Conservation (phyloP, 2,113 vertebrate genomes). For the Chionis minor region DNA sequence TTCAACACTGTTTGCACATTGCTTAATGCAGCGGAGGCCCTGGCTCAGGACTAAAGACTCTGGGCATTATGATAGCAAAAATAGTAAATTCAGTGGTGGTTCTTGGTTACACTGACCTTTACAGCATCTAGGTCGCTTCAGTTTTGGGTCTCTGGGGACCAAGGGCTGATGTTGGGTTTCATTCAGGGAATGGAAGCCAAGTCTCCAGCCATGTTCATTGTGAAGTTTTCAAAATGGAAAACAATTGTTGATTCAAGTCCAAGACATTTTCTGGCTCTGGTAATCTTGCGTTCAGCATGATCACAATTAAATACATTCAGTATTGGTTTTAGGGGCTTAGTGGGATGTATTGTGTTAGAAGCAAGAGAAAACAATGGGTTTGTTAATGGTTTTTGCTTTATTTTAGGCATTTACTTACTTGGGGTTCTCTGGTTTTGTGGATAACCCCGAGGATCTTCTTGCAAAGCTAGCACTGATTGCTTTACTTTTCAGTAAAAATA, state of each 20-base stretch:
- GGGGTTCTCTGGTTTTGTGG: conserved; percentile 19
- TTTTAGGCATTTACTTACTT: conserved; percentile 44
- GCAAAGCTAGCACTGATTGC: not conserved
- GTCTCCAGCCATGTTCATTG: conserved; percentile 59
- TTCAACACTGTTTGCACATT: not conserved
- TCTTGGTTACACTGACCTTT: conserved; percentile 31
- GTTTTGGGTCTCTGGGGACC: not conserved
- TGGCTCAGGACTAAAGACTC: not conserved
- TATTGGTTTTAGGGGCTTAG: conserved; percentile 46
- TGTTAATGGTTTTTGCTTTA: conserved; percentile 6
- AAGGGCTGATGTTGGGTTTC: not conserved
- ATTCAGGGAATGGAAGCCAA: conserved; percentile 15
- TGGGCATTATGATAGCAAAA: conserved; percentile 12
- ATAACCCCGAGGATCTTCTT: conserved; percentile 13
- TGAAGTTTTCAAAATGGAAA: conserved; percentile 66
- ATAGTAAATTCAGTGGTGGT: conserved; percentile 15
- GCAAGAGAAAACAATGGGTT: conserved; percentile 57
- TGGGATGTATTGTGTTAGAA: conserved; percentile 52
- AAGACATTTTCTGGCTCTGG: conserved; percentile 42
- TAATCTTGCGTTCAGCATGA: conserved; percentile 51
- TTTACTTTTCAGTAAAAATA: conserved; percentile 27
- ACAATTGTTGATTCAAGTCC: conserved; percentile 51
- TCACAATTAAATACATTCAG: conserved; percentile 56
- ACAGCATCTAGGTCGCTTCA: conserved; percentile 20
- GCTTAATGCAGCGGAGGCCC: not conserved